Conservation (phyloP, 2,113 vertebrate species). For the Mohoua ochrocephala region DNA sequence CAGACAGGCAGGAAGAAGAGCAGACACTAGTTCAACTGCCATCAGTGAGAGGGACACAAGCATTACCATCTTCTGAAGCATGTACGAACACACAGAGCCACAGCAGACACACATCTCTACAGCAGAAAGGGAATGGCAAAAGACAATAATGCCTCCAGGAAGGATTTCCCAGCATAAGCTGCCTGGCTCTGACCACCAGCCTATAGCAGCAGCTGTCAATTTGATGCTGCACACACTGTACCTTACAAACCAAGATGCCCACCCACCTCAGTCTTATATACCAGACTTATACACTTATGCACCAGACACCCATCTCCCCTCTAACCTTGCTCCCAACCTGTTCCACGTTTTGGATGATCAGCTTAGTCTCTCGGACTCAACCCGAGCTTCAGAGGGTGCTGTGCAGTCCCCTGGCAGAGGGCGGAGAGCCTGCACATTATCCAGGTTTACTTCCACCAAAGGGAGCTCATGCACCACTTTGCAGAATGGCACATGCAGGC, state of each 20-base stretch:
- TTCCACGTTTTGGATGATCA: not conserved
- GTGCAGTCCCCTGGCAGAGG: not conserved
- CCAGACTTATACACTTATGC: too few relatives aligned
- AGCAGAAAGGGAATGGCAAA: not conserved
- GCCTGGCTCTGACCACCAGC: not conserved
- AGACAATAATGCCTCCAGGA: not conserved
- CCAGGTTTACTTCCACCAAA: not conserved
- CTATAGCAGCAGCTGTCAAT: not conserved
- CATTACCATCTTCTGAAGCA: not conserved
- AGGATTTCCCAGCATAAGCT: not conserved
- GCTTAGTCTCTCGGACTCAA: not conserved
- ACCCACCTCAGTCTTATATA: not conserved
- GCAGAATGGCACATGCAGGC: not conserved
- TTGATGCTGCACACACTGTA: not conserved
- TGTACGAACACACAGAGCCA: not conserved
- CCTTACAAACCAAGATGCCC: not conserved
- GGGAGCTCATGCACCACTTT: rapidly evolving
- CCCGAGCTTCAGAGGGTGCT: not conserved
- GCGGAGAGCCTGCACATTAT: not conserved
- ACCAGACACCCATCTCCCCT: not conserved
- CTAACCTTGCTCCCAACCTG: not conserved
- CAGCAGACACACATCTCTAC: not conserved
- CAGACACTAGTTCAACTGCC: not conserved
- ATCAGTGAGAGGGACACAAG: not conserved
- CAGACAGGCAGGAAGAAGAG: not conserved